Base-by-base conservation (phyloP, 2,113 vertebrate genomes). In the Podarcis cretensis region DNA sequence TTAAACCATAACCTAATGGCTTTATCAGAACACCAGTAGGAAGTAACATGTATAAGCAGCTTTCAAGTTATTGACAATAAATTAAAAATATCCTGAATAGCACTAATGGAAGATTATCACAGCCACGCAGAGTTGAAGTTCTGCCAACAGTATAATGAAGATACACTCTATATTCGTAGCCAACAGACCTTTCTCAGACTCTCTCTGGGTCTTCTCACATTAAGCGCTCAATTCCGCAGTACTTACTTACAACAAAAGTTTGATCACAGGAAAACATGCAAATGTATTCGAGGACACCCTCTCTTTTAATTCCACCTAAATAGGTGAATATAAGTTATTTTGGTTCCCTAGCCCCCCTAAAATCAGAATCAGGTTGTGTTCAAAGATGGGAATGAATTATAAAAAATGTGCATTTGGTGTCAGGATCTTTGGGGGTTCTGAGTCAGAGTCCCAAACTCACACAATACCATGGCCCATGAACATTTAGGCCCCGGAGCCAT, bases 121-220 rank as follows among this genome's bases (percentile, higher is more conserved):
- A 76, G 54, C 12, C 66, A 82, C 27, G 81, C 5, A 77, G 79
- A 69, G 30, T 30, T 86, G 87, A 80, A 63, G 12, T n/a, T 78
- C 83, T 88, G 73, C 63, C 83, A 63, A 75, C 30, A 71, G n/a
- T 78, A 32, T 89, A 83, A 82, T 73, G 66, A 82, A 91, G 63
- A n/a, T 23, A 68, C 13, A 27, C 32, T 25, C 37, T 66, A 43
- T 13, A 23, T 88, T 71, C 21, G 30, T 25, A 35, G 71, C 57
- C 37, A 37, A 57, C 3, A 75, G 35, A 65, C 71, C 69, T 88
- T 88, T 81, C 32, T n/a, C 30, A 88, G 35, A 66, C 57, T 40
- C 23, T 73, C 27, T 76, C 30, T 66, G 65, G 35, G 68, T 66
- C 32, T 59, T 21, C 37, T 86, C 73, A 43, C 71, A 76, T 81